These are phyloP conservation scores for Aphaenogaster ashmeadi DNA, from an alignment of 1,140 invertebrate species.

Conservation along the genomic window DNA sequence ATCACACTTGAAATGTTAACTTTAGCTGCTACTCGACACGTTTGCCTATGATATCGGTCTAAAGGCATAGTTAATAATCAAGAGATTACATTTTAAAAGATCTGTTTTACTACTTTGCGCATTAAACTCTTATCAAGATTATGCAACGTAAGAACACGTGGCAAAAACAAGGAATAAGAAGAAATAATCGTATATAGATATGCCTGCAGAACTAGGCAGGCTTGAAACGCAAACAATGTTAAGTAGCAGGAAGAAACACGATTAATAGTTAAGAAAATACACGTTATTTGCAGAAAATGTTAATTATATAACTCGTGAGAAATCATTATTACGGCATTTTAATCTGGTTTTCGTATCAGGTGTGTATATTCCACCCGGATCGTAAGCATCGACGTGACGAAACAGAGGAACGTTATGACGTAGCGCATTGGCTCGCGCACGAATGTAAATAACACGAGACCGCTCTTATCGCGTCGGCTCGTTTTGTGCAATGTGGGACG, in stretches of 20 bases:
- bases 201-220: not conserved
- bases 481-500: constrained; percentile 70
- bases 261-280: not conserved
- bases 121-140: constrained; percentile 44
- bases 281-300: not conserved
- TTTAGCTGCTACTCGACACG: constrained; percentile 11
- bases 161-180: not conserved
- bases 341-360: not conserved
- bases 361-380: not conserved
- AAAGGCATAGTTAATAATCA: constrained; percentile 33
- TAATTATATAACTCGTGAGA: not conserved
- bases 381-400: not conserved
- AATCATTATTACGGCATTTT: constrained; percentile 4
- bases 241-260: not conserved
- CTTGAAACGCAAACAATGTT: not conserved
- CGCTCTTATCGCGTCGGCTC: constrained; percentile 69
- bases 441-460: constrained; percentile 68
- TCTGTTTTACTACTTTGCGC: constrained; percentile 1
- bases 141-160: constrained; percentile 2
- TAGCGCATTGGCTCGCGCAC: constrained; percentile 51
- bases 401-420: constrained; percentile 63
- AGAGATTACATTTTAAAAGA: constrained; percentile 5
- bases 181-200: not conserved
- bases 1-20: constrained; percentile 48
- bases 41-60: constrained; percentile 1